phyloP scores from a whole-genome alignment of 2,113 vertebrate genomes.

The Danio rerio region GRCz12tu NC_133194.1:11813501-11814000 shows the following conservation, averaged over 20 bases:
- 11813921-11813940: conserved; percentile 95
- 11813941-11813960: conserved; percentile 93
- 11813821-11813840: conserved; percentile 14
- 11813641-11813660: neutral
- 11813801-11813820: neutral
- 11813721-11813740: conserved; percentile 85
- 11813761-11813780: conserved; percentile 73
- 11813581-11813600: no score
- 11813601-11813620: no score
- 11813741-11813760: conserved; percentile 95
- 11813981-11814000: conserved; percentile 83
- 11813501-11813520: no score
- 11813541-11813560: no score
- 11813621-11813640: no score
- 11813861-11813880: conserved; percentile 96
- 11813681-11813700: conserved; percentile 93
- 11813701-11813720: conserved; percentile 82
- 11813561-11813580: no score
- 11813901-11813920: conserved; percentile 98
- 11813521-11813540: no score
- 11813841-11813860: conserved; percentile 96
- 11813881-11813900: conserved; percentile 96
- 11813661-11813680: conserved; percentile 43
- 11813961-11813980: conserved; percentile 95
- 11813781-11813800: neutral